Conservation (phyloP, 2,888 invertebrate species). For the Calliopum simillimum region DNA sequence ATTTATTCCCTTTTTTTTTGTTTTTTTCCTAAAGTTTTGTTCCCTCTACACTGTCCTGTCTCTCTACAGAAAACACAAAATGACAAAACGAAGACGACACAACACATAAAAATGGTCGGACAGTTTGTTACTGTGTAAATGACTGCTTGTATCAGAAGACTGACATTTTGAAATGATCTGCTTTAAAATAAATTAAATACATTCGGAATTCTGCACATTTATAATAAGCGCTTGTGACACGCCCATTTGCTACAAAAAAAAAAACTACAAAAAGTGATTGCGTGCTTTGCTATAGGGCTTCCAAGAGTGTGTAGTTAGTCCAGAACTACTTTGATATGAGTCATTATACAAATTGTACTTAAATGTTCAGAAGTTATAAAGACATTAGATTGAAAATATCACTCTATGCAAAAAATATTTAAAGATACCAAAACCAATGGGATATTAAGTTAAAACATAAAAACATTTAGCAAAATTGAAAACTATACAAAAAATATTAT, state of each 20-base stretch:
- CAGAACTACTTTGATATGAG: too few species aligned
- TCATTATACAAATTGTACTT: too few species aligned
- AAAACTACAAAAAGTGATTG: too few species aligned
- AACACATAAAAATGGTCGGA: slow-evolving; percentile 1
- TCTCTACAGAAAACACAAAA: not conserved
- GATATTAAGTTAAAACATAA: too few species aligned
- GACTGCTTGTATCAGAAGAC: slow-evolving; percentile 29
- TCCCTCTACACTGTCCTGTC: not conserved
- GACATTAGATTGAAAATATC: too few species aligned
- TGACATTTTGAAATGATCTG: slow-evolving; percentile 39
- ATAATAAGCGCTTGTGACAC: slow-evolving; percentile 29
- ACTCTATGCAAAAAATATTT: too few species aligned
- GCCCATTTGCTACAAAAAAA: slow-evolving; percentile 33
- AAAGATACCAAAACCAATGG: too few species aligned
- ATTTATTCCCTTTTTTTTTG: slow-evolving; percentile 53
- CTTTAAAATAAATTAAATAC: slow-evolving; percentile 35
- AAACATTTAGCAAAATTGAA: too few species aligned
- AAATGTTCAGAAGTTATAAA: too few species aligned
- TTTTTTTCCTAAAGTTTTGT: not conserved
- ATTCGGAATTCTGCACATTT: slow-evolving; percentile 31
- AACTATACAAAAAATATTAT: too few species aligned
- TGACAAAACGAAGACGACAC: slow-evolving; percentile 12
- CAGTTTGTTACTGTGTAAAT: slow-evolving; percentile 29
- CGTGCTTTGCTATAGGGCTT: too few species aligned
- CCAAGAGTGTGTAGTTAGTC: too few species aligned